Percentiles rank a stretch among this genome's conserved stretches.
Evolutionary conservation across 1,140 invertebrate genomes (phyloP).

Genomic region (Papilio glaucus): DNA sequence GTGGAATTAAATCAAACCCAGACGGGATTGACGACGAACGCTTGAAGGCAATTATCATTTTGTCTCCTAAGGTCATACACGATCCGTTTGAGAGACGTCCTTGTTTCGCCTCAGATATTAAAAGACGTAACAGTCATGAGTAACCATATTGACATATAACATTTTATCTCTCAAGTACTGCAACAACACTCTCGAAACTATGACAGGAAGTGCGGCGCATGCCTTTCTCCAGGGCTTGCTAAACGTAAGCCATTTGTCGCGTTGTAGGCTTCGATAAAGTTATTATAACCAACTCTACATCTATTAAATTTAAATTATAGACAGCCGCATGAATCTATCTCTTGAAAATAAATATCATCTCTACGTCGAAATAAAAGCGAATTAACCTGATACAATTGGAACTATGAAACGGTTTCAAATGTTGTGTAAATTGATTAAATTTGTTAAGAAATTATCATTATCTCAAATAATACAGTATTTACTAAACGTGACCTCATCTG

Average conservation of each 20-base stretch:
- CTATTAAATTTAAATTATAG: too few species aligned
- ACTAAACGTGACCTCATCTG: too few species aligned
- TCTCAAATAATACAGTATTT: too few species aligned
- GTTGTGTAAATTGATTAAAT: too few species aligned
- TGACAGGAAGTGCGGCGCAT: slow-evolving; percentile 74
- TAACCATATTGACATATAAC: slow-evolving; percentile 54
- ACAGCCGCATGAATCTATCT: too few species aligned
- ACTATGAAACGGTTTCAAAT: too few species aligned
- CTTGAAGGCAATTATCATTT: slow-evolving; percentile 69
- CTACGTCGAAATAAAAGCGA: too few species aligned
- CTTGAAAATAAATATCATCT: too few species aligned
- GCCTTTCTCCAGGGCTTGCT: slow-evolving; percentile 67
- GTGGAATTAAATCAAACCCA: slow-evolving; percentile 54
- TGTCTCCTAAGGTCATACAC: slow-evolving; percentile 72
- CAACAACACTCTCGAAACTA: slow-evolving; percentile 67
- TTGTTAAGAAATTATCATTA: too few species aligned
- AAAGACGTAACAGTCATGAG: slow-evolving; percentile 55
- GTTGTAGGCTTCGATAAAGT: slow-evolving; percentile 22
- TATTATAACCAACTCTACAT: not conserved
- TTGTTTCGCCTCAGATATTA: slow-evolving; percentile 48
- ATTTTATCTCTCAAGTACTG: slow-evolving; percentile 47
- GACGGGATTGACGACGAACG: slow-evolving; percentile 56
- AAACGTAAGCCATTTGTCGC: slow-evolving; percentile 44
- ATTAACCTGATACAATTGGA: too few species aligned
- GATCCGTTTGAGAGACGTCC: slow-evolving; percentile 64